A percentile compares a stretch with the other conserved stretches of the same genome.
phyloP scores from a whole-genome alignment of 2,797 vertebrate genomes.

The Falco cherrug region DNA sequence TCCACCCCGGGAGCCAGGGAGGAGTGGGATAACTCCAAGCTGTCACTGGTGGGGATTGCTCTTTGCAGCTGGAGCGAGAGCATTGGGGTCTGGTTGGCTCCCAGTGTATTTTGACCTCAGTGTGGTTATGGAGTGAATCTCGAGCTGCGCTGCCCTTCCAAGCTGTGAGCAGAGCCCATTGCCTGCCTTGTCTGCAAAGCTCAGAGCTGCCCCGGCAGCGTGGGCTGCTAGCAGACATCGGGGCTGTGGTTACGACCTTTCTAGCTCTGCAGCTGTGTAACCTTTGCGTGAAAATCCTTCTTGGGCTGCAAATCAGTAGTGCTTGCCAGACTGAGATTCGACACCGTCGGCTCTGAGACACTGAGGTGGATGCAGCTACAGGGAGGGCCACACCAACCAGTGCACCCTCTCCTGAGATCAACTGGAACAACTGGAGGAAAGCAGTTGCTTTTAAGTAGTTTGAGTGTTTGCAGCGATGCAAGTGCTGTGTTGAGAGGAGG shows the following conservation, averaged over 20 bases:
- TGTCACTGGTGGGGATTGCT: neutral
- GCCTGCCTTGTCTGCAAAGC: neutral
- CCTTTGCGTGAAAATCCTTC: neutral
- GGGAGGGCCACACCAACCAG: neutral
- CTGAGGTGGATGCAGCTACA: neutral
- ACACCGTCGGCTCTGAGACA: rapidly evolving
- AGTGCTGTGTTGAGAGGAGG: neutral
- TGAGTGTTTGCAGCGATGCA: neutral
- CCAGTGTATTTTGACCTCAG: neutral
- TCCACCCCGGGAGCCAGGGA: rapidly evolving
- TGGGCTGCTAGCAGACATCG: neutral
- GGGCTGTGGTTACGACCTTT: neutral
- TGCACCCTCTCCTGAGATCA: neutral
- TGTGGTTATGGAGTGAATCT: neutral
- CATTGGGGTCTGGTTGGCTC: neutral
- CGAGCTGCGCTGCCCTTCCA: neutral
- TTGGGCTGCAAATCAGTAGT: neutral
- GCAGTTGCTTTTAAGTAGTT: neutral
- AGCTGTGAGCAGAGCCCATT: neutral
- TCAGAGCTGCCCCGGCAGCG: neutral
- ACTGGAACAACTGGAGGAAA: neutral
- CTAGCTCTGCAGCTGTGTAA: slow-evolving; percentile 3
- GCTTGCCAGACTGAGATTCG: neutral
- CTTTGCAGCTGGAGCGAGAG: neutral
- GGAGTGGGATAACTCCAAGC: rapidly evolving